A percentile compares a stretch with the other conserved stretches of the same genome.
Evolutionary conservation across 2,113 vertebrate species (phyloP).

Genomic region (Phylloscopus trochiloides): DNA sequence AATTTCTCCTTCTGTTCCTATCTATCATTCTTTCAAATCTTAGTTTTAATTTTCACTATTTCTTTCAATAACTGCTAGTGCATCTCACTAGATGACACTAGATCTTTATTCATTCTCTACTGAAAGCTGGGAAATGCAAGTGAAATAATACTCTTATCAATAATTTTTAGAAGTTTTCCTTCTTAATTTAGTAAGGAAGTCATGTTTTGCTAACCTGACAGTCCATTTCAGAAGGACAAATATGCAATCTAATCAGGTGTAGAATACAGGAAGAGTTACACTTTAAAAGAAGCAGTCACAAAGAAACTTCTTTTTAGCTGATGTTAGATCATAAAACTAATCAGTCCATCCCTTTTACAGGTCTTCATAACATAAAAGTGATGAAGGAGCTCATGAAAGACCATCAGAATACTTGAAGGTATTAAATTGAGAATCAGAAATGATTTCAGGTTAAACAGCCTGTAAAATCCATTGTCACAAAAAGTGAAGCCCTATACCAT

Average conservation of each 20-base stretch:
- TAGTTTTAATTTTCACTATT: not conserved
- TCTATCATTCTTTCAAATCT: not conserved
- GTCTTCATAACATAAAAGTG: not conserved
- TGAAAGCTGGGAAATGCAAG: not conserved
- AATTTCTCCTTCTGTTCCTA: not conserved
- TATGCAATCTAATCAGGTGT: not conserved
- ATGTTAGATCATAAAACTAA: not conserved
- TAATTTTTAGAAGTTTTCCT: rapidly evolving
- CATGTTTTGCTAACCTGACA: not conserved
- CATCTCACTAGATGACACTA: not conserved
- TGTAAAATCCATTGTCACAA: not conserved
- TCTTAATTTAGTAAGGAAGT: not conserved
- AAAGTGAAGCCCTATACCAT: not conserved
- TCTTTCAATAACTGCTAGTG: not conserved
- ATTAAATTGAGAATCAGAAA: not conserved
- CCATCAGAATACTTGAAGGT: not conserved
- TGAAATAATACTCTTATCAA: not conserved
- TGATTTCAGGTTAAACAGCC: not conserved
- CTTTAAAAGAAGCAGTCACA: not conserved
- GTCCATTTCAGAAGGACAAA: not conserved
- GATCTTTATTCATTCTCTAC: not conserved
- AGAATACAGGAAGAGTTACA: not conserved
- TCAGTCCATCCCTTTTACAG: not conserved
- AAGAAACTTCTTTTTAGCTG: not conserved
- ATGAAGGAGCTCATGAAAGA: not conserved